Percentiles rank a stretch among this genome's conserved stretches.
These are phyloP conservation scores for Grus americana DNA, from an alignment of 2,113 vertebrate genomes.

Conservation along the genomic window DNA sequence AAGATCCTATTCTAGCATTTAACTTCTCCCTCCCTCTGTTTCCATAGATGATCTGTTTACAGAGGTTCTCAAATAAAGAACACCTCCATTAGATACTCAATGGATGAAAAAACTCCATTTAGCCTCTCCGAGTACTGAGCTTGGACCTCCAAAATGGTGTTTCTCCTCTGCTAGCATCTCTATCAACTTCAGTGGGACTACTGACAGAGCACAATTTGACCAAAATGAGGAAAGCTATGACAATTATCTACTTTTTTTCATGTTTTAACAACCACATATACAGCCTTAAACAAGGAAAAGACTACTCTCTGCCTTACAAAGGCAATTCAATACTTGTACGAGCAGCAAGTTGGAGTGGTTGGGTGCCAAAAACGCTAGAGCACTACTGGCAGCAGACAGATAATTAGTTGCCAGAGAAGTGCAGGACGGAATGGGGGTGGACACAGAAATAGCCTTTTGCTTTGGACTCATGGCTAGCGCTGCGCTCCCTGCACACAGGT, in stretches of 20 bases:
- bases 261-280: not conserved
- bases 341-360: not conserved
- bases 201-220: not conserved
- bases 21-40: not conserved
- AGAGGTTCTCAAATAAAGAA: not conserved
- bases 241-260: not conserved
- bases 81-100: not conserved
- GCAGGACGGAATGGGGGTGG: not conserved
- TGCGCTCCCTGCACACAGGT: not conserved
- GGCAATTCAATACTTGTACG: conserved; percentile 14
- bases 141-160: not conserved
- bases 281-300: not conserved
- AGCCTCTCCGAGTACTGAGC: not conserved
- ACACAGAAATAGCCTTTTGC: conserved; percentile 23
- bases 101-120: not conserved
- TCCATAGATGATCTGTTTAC: not conserved
- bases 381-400: conserved; percentile 28
- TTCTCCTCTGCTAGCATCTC: not conserved
- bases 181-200: not conserved
- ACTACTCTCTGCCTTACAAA: not conserved
- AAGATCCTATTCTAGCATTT: not conserved
- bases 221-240: not conserved
- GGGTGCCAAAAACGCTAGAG: conserved; percentile 30
- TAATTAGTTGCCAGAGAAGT: conserved; percentile 15
- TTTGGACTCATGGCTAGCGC: not conserved